Base-by-base conservation (phyloP, 2,797 vertebrate genomes). In the Sebastes minor region DNA sequence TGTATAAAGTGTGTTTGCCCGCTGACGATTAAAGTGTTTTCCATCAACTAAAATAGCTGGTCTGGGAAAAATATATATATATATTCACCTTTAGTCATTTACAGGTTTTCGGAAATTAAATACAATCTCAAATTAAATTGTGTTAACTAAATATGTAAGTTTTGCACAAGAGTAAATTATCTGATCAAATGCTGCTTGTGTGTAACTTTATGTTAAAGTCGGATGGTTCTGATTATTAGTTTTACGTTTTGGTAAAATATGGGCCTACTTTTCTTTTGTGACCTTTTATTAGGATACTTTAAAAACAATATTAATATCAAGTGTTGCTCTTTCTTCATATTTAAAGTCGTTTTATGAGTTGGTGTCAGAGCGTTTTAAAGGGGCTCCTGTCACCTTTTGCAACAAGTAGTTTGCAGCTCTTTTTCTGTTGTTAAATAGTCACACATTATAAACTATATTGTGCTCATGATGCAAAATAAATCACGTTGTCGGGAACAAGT, bases 361-460 rank as follows among this genome's bases (percentile, higher is more conserved):
- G 3, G 9, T 35, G n/a, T 5, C 14, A 28, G 0, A 52, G 27
- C 9, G 2, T 62, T 86, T 69, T 52, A 32, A 59, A 28, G 13
- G 4, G 4, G 35, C n/a, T 71, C 22, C 2, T 65, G 61, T 56
- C 18, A 64, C 69, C 22, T 76, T 85, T 85, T 80, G 83, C 86
- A 93, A 90, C 88, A 91, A 91, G 89, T 91, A 80, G 80, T 76
- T 82, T 68, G 56, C 38, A 52, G 30, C 10, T 42, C 1, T 57
- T 83, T 83, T 56, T 83, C 25, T 53, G 16, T 71, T 18, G 13
- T 52, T 49, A 20, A 42, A 68, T 63, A 2, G 23, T 46, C 38
- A 25, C 25, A 49, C 4, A 20, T 46, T 13, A 13, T 6, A n/a
- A 63, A 63, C 13, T 8, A 12, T 4, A 10, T 22, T 35, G 2